These are phyloP conservation scores for Drosophila seguyi DNA, from an alignment of 1,140 invertebrate genomes.

Conservation along the genomic window DNA sequence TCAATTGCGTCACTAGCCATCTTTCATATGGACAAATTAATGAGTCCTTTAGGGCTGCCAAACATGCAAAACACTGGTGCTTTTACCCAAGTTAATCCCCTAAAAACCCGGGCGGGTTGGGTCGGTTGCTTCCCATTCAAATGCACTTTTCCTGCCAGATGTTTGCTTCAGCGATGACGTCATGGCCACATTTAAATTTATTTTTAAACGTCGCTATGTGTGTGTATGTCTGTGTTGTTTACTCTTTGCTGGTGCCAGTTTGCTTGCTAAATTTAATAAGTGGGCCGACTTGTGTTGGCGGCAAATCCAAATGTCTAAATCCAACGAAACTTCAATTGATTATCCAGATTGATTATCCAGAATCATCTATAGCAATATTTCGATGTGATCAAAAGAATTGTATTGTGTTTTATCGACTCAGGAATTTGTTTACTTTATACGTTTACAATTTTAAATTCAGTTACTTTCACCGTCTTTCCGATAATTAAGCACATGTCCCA, in stretches of 20 bases:
- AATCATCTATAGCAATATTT: background rate
- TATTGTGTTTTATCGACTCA: background rate
- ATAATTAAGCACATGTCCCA: background rate
- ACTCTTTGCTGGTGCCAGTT: slow-evolving; percentile 30
- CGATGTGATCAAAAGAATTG: background rate
- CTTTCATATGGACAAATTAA: slow-evolving; percentile 9
- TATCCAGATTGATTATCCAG: too few species aligned
- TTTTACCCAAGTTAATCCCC: slow-evolving; percentile 11
- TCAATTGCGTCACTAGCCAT: slow-evolving; percentile 55
- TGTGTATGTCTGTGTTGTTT: slow-evolving; percentile 43
- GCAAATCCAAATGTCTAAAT: slow-evolving; percentile 20
- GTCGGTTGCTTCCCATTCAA: slow-evolving; percentile 20
- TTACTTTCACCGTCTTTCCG: background rate
- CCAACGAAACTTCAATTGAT: background rate
- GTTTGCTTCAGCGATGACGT: slow-evolving; percentile 74
- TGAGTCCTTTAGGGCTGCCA: slow-evolving; percentile 1
- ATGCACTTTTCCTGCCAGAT: slow-evolving; percentile 71
- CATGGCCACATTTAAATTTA: slow-evolving; percentile 73
- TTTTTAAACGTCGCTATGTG: slow-evolving; percentile 56
- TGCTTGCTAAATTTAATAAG: slow-evolving; percentile 14
- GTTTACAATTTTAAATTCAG: background rate
- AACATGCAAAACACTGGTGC: slow-evolving; percentile 27
- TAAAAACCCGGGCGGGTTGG: slow-evolving; percentile 1
- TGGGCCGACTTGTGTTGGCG: slow-evolving; percentile 32
- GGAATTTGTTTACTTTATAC: background rate